Conservation (phyloP, 2,888 invertebrate genomes). For the Phalera bucephala region DNA sequence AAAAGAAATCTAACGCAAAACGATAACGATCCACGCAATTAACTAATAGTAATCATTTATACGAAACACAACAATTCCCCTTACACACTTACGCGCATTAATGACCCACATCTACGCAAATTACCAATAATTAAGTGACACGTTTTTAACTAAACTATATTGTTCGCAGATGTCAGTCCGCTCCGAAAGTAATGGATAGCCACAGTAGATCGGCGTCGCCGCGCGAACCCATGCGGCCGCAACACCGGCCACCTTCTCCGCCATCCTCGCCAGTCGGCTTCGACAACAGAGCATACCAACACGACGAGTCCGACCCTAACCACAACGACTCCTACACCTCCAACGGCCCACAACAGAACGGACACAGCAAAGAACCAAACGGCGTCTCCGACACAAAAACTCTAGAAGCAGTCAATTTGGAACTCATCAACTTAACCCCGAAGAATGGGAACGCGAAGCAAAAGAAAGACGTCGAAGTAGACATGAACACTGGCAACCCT, state of each 20-base stretch:
- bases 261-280: constrained; percentile 62
- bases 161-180: constrained; percentile 76
- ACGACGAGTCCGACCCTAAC: constrained; percentile 69
- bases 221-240: constrained; percentile 77
- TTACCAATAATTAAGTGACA: constrained; percentile 8
- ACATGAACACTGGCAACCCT: constrained; percentile 86
- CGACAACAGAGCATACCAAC: constrained; percentile 75
- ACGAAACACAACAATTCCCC: constrained; percentile 3
- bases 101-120: constrained; percentile 26
- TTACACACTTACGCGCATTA: constrained; percentile 16
- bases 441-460: constrained; percentile 80
- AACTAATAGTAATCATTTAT: constrained; percentile 1
- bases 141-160: constrained; percentile 4
- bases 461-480: constrained; percentile 86
- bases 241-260: constrained; percentile 71
- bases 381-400: constrained; percentile 65
- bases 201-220: constrained; percentile 79
- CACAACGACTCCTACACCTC: constrained; percentile 79
- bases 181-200: constrained; percentile 76
- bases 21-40: neutral
- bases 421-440: constrained; percentile 88
- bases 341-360: constrained; percentile 60
- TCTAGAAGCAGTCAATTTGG: constrained; percentile 89
- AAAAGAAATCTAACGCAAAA: neutral
- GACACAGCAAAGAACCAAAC: constrained; percentile 67